Conservation (phyloP, 2,797 vertebrate species). For the Eidolon dupreanum region DNA sequence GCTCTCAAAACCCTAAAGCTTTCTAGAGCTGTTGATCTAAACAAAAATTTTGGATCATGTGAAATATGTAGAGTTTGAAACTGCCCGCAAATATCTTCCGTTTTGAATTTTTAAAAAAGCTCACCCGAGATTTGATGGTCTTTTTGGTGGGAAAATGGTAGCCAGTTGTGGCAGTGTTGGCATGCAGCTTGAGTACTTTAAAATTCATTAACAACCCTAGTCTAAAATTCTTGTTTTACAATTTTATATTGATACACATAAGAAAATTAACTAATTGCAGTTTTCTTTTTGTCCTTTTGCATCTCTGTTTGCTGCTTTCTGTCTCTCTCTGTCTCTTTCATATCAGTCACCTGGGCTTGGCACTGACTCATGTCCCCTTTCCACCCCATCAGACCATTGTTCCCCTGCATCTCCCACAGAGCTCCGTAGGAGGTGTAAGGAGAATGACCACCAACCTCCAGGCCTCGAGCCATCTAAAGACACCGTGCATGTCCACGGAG, state of each 20-base stretch:
- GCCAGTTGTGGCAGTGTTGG: not conserved
- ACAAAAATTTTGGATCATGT: not conserved
- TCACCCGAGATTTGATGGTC: not conserved
- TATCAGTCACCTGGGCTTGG: conserved; percentile 89
- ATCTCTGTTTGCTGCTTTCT: conserved; percentile 86
- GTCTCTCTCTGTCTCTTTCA: conserved; percentile 82
- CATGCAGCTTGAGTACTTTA: conserved; percentile 60
- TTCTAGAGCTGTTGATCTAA: not conserved
- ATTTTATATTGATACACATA: conserved; percentile 74
- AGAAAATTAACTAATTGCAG: conserved; percentile 93
- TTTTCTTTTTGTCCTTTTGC: conserved; percentile 94
- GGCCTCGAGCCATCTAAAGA: conserved; percentile 85
- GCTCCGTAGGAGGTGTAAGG: conserved; percentile 93
- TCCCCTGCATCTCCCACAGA: conserved; percentile 89
- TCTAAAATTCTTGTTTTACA: conserved; percentile 82
- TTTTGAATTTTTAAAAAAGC: conserved; percentile 11
- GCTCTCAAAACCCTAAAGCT: not conserved
- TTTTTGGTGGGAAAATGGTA: conserved; percentile 30
- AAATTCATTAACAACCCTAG: conserved; percentile 71
- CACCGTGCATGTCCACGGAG: conserved; percentile 76
- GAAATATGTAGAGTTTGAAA: conserved; percentile 27
- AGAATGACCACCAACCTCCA: conserved; percentile 85
- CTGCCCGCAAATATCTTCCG: not conserved
- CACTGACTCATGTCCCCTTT: conserved; percentile 87
- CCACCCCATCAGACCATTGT: conserved; percentile 88